phyloP scores from a whole-genome alignment of 1,140 invertebrate species.

The Paralvinella palmiformis region DNA sequence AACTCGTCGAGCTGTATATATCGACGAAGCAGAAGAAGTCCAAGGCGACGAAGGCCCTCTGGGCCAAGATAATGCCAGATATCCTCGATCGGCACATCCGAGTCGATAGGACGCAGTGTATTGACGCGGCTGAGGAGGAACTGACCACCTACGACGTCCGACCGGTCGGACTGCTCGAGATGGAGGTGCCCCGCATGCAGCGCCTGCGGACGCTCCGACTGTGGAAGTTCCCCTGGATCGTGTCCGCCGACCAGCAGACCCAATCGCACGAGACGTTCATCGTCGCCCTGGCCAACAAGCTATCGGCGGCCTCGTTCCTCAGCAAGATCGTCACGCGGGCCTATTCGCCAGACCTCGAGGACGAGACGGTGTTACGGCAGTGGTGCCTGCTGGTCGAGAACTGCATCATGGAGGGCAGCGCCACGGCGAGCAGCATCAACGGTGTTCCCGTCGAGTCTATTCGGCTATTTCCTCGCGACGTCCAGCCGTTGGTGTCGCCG shows the following conservation, averaged over 20 bases:
- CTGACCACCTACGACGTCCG: conserved; percentile 21
- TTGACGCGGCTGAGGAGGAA: conserved; percentile 15
- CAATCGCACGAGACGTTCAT: conserved; percentile 12
- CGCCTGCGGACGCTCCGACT: conserved; percentile 10
- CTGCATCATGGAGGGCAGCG: conserved; percentile 19
- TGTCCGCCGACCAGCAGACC: conserved; percentile 19
- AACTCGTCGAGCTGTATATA: conserved; percentile 6
- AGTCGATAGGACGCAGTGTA: conserved; percentile 14
- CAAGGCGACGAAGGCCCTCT: neutral
- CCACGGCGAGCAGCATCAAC: conserved; percentile 6
- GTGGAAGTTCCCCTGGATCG: conserved; percentile 21
- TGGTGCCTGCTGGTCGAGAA: conserved; percentile 21
- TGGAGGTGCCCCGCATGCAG: conserved; percentile 15
- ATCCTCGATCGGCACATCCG: conserved; percentile 19
- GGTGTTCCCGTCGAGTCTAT: conserved; percentile 11
- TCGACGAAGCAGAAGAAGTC: neutral
- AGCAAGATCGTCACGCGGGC: conserved; percentile 15
- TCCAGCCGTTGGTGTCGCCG: conserved; percentile 13
- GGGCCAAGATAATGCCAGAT: conserved; percentile 19
- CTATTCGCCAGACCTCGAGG: conserved; percentile 14
- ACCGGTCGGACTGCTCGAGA: conserved; percentile 19
- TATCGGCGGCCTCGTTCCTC: conserved; percentile 18
- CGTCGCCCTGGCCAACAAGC: conserved; percentile 14
- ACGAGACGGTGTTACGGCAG: conserved; percentile 11
- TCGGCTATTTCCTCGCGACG: conserved; percentile 14